Evolutionary conservation across 2,797 vertebrate genomes (phyloP).

Genomic region (Amniataba percoides): DNA sequence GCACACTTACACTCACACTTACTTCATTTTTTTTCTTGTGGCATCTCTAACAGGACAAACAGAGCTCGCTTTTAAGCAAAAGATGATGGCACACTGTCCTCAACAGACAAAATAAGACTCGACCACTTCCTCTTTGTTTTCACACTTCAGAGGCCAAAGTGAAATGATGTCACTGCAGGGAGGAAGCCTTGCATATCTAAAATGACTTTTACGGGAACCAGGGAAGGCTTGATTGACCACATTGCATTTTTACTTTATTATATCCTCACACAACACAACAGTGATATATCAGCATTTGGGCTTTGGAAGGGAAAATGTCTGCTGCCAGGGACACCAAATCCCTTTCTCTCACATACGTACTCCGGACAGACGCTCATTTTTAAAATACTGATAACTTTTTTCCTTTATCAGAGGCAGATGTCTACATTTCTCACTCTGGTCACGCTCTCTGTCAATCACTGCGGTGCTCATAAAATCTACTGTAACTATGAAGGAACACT

Average conservation of each 20-base stretch:
- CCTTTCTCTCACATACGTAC: conserved; percentile 4
- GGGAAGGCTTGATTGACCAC: neutral
- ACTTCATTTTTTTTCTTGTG: neutral
- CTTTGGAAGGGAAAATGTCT: neutral
- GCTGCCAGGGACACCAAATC: conserved; percentile 43
- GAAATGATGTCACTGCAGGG: neutral
- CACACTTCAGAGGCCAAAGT: conserved; percentile 7
- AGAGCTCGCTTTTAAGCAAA: neutral
- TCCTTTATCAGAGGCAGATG: conserved; percentile 30
- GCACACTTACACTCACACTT: too few species aligned
- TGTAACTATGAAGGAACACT: neutral
- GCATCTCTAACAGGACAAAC: neutral
- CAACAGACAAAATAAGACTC: conserved; percentile 10
- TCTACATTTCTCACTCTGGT: neutral
- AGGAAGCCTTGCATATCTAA: neutral
- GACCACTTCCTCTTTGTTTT: conserved; percentile 48
- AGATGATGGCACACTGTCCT: neutral
- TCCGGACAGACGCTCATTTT: neutral
- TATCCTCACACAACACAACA: neutral
- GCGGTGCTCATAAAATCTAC: conserved; percentile 1
- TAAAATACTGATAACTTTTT: conserved; percentile 19
- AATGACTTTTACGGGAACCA: neutral
- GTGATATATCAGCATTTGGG: conserved; percentile 7
- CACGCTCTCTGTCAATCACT: conserved; percentile 5
- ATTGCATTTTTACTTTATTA: neutral